These are phyloP conservation scores for Eumerus sabulonum DNA, from an alignment of 2,888 invertebrate species.

Conservation along the genomic window DNA sequence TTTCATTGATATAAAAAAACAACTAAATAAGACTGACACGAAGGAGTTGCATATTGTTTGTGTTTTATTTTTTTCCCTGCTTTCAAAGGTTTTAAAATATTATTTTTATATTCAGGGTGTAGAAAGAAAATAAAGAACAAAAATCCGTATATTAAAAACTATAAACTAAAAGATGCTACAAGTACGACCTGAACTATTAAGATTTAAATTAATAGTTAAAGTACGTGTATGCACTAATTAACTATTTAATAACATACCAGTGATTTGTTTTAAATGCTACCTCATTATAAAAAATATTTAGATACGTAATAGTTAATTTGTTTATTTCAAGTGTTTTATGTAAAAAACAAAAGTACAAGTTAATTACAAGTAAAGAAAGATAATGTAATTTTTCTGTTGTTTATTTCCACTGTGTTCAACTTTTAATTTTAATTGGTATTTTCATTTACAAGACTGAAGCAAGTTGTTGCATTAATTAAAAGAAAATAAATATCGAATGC, in stretches of 20 bases:
- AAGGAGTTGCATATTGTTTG: conserved; percentile 46
- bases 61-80: conserved; percentile 24
- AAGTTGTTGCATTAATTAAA: conserved; percentile 31
- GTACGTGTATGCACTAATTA: conserved; percentile 9
- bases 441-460: conserved; percentile 60
- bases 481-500: conserved; percentile 29
- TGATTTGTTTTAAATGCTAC: conserved; percentile 67
- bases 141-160: conserved; percentile 10
- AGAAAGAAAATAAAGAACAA: conserved; percentile 31
- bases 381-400: conserved; percentile 31
- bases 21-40: conserved; percentile 58
- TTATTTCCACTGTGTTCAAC: conserved; percentile 55
- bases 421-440: background rate
- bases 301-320: conserved; percentile 32
- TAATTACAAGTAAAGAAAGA: conserved; percentile 68
- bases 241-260: conserved; percentile 56
- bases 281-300: conserved; percentile 22
- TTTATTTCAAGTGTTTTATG: conserved; percentile 53
- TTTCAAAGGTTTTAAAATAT: no score
- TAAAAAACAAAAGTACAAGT: conserved; percentile 45
- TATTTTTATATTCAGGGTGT: conserved; percentile 40
- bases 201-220: conserved; percentile 10
- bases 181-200: conserved; percentile 55
- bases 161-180: conserved; percentile 52
- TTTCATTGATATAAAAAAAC: conserved; percentile 32